Base-by-base conservation (phyloP, 2,888 invertebrate genomes). In the Cyclophora albipunctata region DNA sequence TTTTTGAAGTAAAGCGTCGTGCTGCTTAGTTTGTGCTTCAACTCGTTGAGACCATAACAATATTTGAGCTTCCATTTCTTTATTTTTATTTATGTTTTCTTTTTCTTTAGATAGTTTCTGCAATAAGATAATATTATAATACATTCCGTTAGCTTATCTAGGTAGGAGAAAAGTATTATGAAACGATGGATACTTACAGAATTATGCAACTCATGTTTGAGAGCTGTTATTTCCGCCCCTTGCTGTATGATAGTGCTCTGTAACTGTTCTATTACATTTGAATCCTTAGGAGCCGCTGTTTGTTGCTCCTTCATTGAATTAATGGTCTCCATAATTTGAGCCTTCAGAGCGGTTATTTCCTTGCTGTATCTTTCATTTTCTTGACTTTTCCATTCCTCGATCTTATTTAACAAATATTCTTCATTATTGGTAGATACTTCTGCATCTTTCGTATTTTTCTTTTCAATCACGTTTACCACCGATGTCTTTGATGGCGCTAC, bases 331-430 rank as follows among this genome's bases (percentile, higher is more conserved):
- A 81, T 62, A 44, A 89, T 81, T 66, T 89, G 84, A 48, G 71
- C 72, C 52, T 82, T 71, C 48, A 89, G 64, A 7, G 73, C 73
- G 63, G 82, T 83, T 59, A 91, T 88, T 73, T 90, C 87, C 62
- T 84, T 84, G 43, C 84, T 84, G 66, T 90, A 90, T 64, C 90
- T 91, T 49, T 85, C 86, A 54, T 88, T 77, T 67, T 90, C 89
- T 65, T 86, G 74, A 65, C 83, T 81, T 69, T 89, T 91, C 86
- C 88, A 90, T 69, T 78, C 81, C 64, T 82, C 90, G 56, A 82
- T 82, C 71, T 75, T 86, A 67, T 79, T 75, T 42, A 84, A 53
- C 41, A 84, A 63, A 55, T 73, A 71, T 46, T 70, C 73, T 55
- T 82, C 82, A 45, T 70, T 71, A 46, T 71, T 74, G 7, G 81